Evolutionary conservation across 2,113 vertebrate species (phyloP), one percentile per base, ranked within the genome.

Genomic region (Nasalis larvatus): DNA sequence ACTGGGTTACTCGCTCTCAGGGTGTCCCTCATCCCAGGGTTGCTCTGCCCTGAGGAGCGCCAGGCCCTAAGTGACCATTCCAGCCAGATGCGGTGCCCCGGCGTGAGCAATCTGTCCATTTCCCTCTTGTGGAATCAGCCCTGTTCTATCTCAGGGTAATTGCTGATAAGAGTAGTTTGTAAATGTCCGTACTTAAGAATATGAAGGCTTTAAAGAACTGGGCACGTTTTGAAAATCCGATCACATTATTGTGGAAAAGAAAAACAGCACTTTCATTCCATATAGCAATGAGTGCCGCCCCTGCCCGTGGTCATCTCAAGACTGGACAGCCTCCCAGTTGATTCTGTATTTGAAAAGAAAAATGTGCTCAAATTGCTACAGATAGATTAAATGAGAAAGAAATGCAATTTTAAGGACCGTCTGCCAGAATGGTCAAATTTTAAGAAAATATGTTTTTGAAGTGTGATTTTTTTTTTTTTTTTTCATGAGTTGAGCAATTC

Each of bases 171-270:
- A 18, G 68, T 40, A 32, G 12, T n/a, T 37, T 73, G 66, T 47
- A 37, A 54, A 81, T 18, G 13, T 76, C 80, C 71, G 30, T 74
- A 42, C 20, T 78, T 87, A 66, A 25, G 47, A 21, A 9, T 30
- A 32, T 3, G 13, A 83, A 60, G 17, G 42, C 52, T 86, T 42
- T 58, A 69, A 77, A 56, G 40, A 63, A 27, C 18, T 12, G 20
- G 13, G 32, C 20, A 2, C 32, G 6, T 83, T 91, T 94, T 78
- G 23, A 73, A 97, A 82, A 63, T 60, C 23, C 32, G 73, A 49
- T 49, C 86, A 76, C 54, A 94, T 94, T 91, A 49, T 91, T 96
- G 77, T 81, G 81, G 56, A 76, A 73, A 78, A 40, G 21, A n/a
- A 52, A 71, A 56, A 45, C 49, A 68, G 68, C 40, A 27, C 49